phyloP scores from a whole-genome alignment of 2,888 invertebrate species.

The Nephrotoma flavescens region DNA sequence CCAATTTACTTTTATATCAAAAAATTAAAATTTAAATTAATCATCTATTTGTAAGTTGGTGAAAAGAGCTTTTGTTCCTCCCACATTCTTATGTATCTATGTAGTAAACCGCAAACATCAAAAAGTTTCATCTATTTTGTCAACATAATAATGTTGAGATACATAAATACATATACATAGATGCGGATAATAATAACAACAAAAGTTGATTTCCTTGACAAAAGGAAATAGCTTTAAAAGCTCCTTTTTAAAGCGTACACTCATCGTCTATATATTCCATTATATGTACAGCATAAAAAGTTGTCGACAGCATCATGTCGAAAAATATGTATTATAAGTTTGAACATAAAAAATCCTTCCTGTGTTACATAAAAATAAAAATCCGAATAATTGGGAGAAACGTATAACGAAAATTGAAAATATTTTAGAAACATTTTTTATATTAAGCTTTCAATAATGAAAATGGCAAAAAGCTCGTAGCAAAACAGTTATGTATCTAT shows the following conservation, averaged over 20 bases:
- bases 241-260: not conserved
- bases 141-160: not conserved
- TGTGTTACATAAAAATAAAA: not conserved
- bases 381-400: no score
- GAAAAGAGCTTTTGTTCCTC: not conserved
- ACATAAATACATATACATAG: not conserved
- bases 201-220: not conserved
- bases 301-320: not conserved
- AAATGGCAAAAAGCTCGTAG: no score
- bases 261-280: not conserved
- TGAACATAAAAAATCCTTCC: not conserved
- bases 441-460: no score
- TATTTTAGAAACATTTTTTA: no score
- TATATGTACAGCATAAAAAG: not conserved
- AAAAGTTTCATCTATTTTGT: not conserved
- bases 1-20: no score
- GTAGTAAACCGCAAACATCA: not conserved
- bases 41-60: not conserved
- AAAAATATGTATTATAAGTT: not conserved
- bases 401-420: no score
- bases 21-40: not conserved
- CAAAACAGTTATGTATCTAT: no score
- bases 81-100: not conserved
- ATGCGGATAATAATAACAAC: no score
- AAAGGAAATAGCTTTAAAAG: not conserved